phyloP scores from a whole-genome alignment of 2,888 invertebrate species.

The Heliconius charithonia region DNA sequence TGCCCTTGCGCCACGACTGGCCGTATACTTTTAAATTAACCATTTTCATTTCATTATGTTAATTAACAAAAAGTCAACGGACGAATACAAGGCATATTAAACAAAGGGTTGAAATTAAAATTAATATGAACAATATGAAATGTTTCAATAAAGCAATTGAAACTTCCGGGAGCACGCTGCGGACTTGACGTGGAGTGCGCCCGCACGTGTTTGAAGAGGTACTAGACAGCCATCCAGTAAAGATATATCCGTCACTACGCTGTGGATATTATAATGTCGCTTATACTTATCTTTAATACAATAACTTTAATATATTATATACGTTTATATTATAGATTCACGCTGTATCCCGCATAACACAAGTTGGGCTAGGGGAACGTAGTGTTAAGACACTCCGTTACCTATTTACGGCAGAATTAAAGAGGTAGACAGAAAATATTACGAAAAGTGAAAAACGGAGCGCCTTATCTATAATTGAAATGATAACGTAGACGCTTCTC shows the following conservation, averaged over 20 bases:
- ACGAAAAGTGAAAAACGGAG: not conserved
- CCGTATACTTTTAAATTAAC: not conserved
- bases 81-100: constrained; percentile 45
- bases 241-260: constrained; percentile 18
- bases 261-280: constrained; percentile 5
- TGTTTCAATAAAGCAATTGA: constrained; percentile 69
- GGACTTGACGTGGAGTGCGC: constrained; percentile 42
- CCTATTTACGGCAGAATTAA: too few relatives aligned
- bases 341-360: too few relatives aligned
- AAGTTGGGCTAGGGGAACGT: too few relatives aligned
- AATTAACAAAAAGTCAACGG: constrained; percentile 37
- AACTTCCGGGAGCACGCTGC: constrained; percentile 60
- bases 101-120: constrained; percentile 50
- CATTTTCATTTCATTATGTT: constrained; percentile 18
- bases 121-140: constrained; percentile 60
- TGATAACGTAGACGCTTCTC: too few relatives aligned
- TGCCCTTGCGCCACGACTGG: too few relatives aligned
- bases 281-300: not conserved
- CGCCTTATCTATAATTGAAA: not conserved
- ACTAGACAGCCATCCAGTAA: constrained; percentile 17
- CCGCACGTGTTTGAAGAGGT: constrained; percentile 44
- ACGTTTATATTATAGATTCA: not conserved
- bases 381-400: too few relatives aligned
- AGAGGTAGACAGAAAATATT: too few relatives aligned
- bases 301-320: not conserved